phyloP scores from a whole-genome alignment of 2,888 invertebrate genomes.

The Parnassius apollo region DNA sequence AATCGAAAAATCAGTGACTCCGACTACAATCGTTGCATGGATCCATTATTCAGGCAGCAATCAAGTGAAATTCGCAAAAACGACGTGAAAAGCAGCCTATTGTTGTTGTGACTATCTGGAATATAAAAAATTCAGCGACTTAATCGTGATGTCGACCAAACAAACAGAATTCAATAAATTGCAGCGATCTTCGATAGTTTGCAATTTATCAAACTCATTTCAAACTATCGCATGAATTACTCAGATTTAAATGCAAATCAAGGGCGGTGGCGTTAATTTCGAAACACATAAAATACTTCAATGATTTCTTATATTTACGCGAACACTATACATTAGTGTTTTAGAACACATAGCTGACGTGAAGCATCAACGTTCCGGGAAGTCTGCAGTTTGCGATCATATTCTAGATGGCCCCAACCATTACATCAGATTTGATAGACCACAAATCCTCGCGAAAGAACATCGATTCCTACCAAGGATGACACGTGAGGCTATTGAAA shows the following conservation, averaged over 20 bases:
- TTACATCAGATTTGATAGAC: too few species aligned
- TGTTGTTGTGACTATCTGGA: conserved; percentile 63
- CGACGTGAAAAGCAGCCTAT: conserved; percentile 66
- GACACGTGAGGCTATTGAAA: too few species aligned
- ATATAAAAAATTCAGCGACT: conserved; percentile 71
- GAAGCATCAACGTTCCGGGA: too few species aligned
- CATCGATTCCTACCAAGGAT: too few species aligned
- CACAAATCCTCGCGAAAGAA: too few species aligned
- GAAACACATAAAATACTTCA: too few species aligned
- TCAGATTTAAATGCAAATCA: conserved; percentile 25
- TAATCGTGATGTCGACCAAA: conserved; percentile 68
- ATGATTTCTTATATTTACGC: too few species aligned
- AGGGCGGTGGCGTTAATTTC: too few species aligned
- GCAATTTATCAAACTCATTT: conserved; percentile 49
- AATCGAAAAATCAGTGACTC: conserved; percentile 74
- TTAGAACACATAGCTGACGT: too few species aligned
- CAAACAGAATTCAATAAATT: conserved; percentile 56
- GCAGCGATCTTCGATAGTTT: conserved; percentile 58
- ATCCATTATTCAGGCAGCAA: conserved; percentile 75
- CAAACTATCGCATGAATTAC: conserved; percentile 31
- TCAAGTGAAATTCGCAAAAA: conserved; percentile 74
- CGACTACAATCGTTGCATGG: conserved; percentile 54
- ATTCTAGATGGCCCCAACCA: too few species aligned
- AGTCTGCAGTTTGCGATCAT: too few species aligned
- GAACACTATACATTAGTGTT: too few species aligned